A percentile compares a stretch with the other conserved stretches of the same genome.
phyloP scores from a whole-genome alignment of 2,113 vertebrate genomes.

The Osmerus eperlanus region DNA sequence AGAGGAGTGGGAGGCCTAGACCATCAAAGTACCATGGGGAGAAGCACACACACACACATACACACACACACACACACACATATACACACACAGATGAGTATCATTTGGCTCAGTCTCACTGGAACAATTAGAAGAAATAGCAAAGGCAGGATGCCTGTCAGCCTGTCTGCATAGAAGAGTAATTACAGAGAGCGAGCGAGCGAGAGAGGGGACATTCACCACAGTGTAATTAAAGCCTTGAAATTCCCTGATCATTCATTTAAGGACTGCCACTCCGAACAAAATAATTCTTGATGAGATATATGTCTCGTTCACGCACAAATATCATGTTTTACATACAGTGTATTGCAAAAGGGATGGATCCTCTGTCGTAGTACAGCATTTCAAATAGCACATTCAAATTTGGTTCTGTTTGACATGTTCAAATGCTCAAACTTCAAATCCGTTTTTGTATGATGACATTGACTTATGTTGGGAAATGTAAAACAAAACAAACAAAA shows the following conservation, averaged over 20 bases:
- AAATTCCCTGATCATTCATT: conserved; percentile 5
- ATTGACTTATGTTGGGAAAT: too few relatives aligned
- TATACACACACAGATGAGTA: conserved; percentile 39
- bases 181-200: conserved; percentile 1
- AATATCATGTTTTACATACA: background rate
- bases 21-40: conserved; percentile 20
- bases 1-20: conserved; percentile 35
- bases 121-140: conserved; percentile 61
- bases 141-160: conserved; percentile 58
- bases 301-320: too few relatives aligned
- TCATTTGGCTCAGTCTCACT: conserved; percentile 55
- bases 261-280: conserved; percentile 1
- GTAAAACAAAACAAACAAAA: too few relatives aligned
- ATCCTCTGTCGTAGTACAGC: too few relatives aligned
- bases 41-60: conserved; percentile 9
- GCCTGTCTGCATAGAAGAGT: conserved; percentile 33
- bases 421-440: background rate
- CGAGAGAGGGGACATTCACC: background rate
- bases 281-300: background rate
- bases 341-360: background rate
- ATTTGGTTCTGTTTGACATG: background rate
- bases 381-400: background rate
- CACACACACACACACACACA: conserved; percentile 1
- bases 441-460: too few relatives aligned
- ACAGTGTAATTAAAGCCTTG: conserved; percentile 12